A percentile compares a stretch with the other conserved stretches of the same genome.
phyloP scores from a whole-genome alignment of 2,797 vertebrate species.

The Emydoidea blandingii region DNA sequence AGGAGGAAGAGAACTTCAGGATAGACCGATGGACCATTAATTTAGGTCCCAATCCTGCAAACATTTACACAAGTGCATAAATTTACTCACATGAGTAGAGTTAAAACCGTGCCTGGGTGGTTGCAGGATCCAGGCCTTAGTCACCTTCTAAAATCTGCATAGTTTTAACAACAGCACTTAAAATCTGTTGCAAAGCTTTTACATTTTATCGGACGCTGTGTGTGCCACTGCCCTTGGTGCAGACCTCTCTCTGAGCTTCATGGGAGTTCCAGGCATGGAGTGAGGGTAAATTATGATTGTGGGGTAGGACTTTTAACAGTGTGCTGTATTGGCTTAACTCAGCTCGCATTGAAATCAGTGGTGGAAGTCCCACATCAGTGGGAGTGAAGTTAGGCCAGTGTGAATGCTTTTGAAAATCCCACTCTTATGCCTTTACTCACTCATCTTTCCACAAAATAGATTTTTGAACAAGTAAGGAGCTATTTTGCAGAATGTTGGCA shows the following conservation, averaged over 20 bases:
- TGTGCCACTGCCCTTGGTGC: not conserved
- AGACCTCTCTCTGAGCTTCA: not conserved
- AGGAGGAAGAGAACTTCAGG: not conserved
- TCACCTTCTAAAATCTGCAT: slow-evolving; percentile 44
- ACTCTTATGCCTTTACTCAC: slow-evolving; percentile 52
- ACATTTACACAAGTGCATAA: not conserved
- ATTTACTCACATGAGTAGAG: not conserved
- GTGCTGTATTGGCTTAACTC: slow-evolving; percentile 22
- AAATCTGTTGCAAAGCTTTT: slow-evolving; percentile 21
- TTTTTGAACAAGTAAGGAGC: slow-evolving; percentile 19
- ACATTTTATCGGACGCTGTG: not conserved
- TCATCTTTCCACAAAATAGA: slow-evolving; percentile 39
- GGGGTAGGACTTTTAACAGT: slow-evolving; percentile 25
- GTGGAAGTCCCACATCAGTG: not conserved
- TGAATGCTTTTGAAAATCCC: slow-evolving; percentile 44
- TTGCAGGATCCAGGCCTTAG: not conserved
- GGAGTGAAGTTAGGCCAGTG: slow-evolving; percentile 1
- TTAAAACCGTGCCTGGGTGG: not conserved
- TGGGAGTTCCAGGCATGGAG: not conserved
- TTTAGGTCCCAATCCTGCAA: not conserved
- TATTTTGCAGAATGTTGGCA: slow-evolving; percentile 56
- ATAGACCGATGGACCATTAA: not conserved
- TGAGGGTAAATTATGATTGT: slow-evolving; percentile 1
- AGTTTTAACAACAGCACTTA: slow-evolving; percentile 35
- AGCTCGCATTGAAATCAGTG: not conserved